Evolutionary conservation across 2,888 invertebrate genomes (phyloP).

Genomic region (Parascotia fuliginaria): DNA sequence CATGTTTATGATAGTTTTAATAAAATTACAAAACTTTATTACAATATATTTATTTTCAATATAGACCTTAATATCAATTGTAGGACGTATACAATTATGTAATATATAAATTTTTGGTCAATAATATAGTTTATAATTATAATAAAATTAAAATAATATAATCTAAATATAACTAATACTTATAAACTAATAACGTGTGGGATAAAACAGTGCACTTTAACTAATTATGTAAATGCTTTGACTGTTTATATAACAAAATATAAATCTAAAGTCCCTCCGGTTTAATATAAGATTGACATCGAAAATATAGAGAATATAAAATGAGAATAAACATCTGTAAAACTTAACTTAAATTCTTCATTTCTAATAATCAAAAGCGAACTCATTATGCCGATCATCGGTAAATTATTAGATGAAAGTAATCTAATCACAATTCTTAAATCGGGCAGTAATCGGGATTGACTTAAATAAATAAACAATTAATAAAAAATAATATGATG

Average conservation of each 20-base stretch:
- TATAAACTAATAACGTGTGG: slow-evolving; percentile 58
- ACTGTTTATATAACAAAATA: slow-evolving; percentile 43
- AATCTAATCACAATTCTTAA: too few relatives aligned
- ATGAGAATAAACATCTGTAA: too few relatives aligned
- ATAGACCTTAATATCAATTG: slow-evolving; percentile 53
- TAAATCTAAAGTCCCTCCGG: slow-evolving; percentile 25
- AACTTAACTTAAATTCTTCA: too few relatives aligned
- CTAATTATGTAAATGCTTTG: slow-evolving; percentile 64
- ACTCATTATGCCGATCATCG: too few relatives aligned
- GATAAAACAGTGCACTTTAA: slow-evolving; percentile 69
- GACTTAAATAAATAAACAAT: too few relatives aligned
- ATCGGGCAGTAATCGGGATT: too few relatives aligned
- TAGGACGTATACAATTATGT: slow-evolving; percentile 49
- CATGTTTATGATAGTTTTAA: not conserved
- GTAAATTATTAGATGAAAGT: too few relatives aligned
- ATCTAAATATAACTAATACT: slow-evolving; percentile 42
- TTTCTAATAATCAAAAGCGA: too few relatives aligned
- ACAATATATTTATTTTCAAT: slow-evolving; percentile 62
- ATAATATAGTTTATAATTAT: slow-evolving; percentile 50
- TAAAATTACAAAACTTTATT: slow-evolving; percentile 24
- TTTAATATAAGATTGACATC: slow-evolving; percentile 7
- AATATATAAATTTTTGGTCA: slow-evolving; percentile 60
- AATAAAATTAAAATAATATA: slow-evolving; percentile 41
- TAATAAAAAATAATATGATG: too few relatives aligned
- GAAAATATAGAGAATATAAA: not conserved